Evolutionary conservation across 2,888 invertebrate species (phyloP).

Genomic region (Agriopis marginaria): DNA sequence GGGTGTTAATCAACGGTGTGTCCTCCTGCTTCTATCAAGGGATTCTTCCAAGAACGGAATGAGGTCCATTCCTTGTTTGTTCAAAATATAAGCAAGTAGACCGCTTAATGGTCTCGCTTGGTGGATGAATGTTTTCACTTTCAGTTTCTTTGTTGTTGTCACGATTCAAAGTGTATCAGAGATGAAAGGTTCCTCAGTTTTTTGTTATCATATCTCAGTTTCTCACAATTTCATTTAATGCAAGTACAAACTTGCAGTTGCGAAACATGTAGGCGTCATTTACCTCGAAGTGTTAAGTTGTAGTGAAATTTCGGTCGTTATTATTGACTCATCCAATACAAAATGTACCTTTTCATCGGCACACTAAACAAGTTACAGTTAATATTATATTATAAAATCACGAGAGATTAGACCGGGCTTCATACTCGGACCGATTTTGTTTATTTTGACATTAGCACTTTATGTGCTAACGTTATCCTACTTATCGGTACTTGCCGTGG

Average conservation of each 20-base stretch:
- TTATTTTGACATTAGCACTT: slow-evolving; percentile 70
- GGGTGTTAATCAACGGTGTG: slow-evolving; percentile 78
- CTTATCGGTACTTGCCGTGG: slow-evolving; percentile 70
- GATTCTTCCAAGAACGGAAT: slow-evolving; percentile 74
- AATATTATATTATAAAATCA: slow-evolving; percentile 83
- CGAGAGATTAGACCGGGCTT: slow-evolving; percentile 67
- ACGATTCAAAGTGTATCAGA: slow-evolving; percentile 61
- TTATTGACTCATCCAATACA: slow-evolving; percentile 68
- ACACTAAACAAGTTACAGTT: slow-evolving; percentile 77
- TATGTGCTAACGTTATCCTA: slow-evolving; percentile 77
- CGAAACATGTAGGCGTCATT: slow-evolving; percentile 38
- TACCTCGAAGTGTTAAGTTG: slow-evolving; percentile 56
- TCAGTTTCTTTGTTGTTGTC: slow-evolving; percentile 71
- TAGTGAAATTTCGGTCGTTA: slow-evolving; percentile 72
- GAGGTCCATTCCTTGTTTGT: slow-evolving; percentile 68
- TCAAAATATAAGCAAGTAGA: slow-evolving; percentile 71
- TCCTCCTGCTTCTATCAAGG: slow-evolving; percentile 71
- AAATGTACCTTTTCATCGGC: slow-evolving; percentile 65
- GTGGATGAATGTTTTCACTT: slow-evolving; percentile 74
- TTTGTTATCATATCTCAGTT: slow-evolving; percentile 3
- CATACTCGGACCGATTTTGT: slow-evolving; percentile 66
- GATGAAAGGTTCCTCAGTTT: slow-evolving; percentile 22
- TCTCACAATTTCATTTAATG: slow-evolving; percentile 13
- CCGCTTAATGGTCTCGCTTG: slow-evolving; percentile 67
- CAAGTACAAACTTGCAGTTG: slow-evolving; percentile 13